Evolutionary conservation across 2,113 vertebrate species (phyloP).

Genomic region (Crotophaga sulcirostris): DNA sequence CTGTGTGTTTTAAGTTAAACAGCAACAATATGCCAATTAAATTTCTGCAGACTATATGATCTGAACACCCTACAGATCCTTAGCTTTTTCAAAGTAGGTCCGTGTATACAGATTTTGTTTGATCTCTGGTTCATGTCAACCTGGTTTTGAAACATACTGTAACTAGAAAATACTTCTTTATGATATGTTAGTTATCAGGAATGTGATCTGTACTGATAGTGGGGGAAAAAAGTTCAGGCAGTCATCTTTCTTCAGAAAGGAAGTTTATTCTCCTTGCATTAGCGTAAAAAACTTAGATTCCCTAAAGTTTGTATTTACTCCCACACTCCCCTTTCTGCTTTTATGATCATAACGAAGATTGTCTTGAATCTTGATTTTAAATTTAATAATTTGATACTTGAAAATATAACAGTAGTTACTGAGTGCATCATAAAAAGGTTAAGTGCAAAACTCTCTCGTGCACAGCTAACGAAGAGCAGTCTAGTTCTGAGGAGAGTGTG

Average conservation of each 20-base stretch:
- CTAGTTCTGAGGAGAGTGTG: neutral
- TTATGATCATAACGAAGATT: neutral
- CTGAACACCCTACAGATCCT: conserved; percentile 53
- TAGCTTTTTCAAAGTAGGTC: conserved; percentile 61
- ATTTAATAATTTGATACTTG: neutral
- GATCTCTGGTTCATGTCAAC: conserved; percentile 63
- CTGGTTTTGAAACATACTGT: conserved; percentile 53
- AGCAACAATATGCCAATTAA: conserved; percentile 64
- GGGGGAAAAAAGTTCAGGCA: neutral
- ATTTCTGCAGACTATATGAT: conserved; percentile 54
- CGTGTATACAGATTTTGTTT: conserved; percentile 67
- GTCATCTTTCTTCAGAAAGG: neutral
- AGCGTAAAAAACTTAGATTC: neutral
- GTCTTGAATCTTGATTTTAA: neutral
- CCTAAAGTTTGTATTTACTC: neutral
- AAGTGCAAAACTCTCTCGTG: neutral
- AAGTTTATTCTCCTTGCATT: neutral
- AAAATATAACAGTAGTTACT: neutral
- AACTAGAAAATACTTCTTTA: conserved; percentile 48
- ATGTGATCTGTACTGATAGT: neutral
- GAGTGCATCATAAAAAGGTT: neutral
- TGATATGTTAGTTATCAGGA: conserved; percentile 45
- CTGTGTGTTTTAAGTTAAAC: conserved; percentile 43
- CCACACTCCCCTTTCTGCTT: neutral
- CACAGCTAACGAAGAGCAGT: neutral